phyloP scores from a whole-genome alignment of 2,113 vertebrate genomes.

The Perca flavescens region DNA sequence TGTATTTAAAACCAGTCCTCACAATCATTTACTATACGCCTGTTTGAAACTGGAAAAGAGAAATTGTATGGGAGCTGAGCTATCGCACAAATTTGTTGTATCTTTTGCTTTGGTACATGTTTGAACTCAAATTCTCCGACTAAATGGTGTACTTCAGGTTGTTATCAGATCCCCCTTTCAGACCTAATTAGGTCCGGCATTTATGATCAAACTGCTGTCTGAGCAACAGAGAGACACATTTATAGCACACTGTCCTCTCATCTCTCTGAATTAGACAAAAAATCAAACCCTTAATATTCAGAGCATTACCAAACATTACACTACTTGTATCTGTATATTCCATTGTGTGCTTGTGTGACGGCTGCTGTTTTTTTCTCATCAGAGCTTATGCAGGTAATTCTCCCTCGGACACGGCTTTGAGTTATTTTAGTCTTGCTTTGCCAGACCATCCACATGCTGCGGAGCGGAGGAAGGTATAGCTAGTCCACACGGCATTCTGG shows the following conservation, averaged over 20 bases:
- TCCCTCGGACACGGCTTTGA: background rate
- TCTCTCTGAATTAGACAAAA: background rate
- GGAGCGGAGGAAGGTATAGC: too few relatives aligned
- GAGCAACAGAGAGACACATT: background rate
- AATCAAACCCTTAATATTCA: background rate
- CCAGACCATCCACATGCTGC: too few relatives aligned
- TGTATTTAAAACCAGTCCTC: background rate
- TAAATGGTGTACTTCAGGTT: background rate
- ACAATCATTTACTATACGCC: background rate
- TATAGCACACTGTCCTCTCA: background rate
- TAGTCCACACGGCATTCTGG: too few relatives aligned
- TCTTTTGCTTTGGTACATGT: background rate
- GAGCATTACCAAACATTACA: background rate
- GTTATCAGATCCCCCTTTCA: constrained; percentile 3
- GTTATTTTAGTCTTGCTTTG: background rate
- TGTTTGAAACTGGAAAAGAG: constrained; percentile 3
- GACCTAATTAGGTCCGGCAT: constrained; percentile 9
- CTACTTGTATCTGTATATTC: background rate
- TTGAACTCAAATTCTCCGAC: background rate
- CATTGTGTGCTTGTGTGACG: background rate
- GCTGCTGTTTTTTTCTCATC: background rate
- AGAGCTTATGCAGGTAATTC: background rate
- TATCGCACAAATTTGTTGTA: constrained; percentile 14
- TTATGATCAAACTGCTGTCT: background rate
- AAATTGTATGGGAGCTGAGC: background rate